Percentiles rank a stretch among this genome's conserved stretches.
These are phyloP conservation scores for Heliothis subflexa DNA, from an alignment of 1,140 invertebrate genomes.

Conservation along the genomic window DNA sequence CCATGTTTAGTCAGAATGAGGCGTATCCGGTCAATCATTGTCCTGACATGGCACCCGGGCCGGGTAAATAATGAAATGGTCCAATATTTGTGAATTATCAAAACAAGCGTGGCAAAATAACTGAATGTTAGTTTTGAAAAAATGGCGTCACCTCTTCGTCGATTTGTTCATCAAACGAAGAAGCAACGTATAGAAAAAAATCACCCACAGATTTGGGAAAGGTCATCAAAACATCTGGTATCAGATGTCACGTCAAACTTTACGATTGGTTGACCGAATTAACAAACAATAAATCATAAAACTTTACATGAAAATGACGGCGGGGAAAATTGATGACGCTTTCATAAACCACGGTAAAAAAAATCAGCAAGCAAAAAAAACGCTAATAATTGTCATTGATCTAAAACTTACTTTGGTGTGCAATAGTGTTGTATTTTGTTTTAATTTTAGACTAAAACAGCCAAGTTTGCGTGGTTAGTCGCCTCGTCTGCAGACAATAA, in stretches of 20 bases:
- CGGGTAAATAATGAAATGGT: background rate
- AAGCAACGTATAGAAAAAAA: background rate
- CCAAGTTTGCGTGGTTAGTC: conserved; percentile 48
- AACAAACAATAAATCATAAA: background rate
- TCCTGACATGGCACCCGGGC: background rate
- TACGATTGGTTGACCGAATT: background rate
- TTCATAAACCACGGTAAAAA: background rate
- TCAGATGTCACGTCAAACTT: background rate
- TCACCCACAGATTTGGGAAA: background rate
- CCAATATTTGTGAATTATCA: background rate
- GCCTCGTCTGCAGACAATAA: conserved; percentile 56
- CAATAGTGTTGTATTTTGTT: conserved; percentile 52
- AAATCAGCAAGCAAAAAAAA: conserved; percentile 25
- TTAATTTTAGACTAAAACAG: conserved; percentile 55
- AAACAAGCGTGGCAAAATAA: background rate
- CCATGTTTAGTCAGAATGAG: conserved; percentile 16
- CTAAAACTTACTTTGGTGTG: conserved; percentile 54
- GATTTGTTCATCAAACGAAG: background rate
- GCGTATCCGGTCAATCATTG: conserved; percentile 12
- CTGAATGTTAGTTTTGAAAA: background rate
- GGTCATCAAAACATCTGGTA: background rate
- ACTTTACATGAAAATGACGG: background rate
- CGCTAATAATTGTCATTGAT: background rate
- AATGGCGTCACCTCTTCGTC: background rate
- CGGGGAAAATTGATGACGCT: background rate